phyloP scores from a whole-genome alignment of 2,113 vertebrate genomes.

The Colinus virginianus region DNA sequence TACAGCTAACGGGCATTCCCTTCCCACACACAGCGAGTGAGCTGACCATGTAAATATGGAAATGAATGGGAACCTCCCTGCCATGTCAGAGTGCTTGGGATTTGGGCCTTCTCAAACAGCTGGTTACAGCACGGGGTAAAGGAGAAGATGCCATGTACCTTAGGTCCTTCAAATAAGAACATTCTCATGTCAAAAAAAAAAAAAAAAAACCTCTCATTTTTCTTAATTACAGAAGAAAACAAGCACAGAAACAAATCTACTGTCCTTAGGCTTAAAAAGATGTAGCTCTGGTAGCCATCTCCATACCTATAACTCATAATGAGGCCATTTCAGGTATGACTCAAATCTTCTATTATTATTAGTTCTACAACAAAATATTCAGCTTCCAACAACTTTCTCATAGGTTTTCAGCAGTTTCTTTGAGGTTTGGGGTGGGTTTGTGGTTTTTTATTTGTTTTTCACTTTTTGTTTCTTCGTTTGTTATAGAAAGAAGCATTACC shows the following conservation, averaged over 20 bases:
- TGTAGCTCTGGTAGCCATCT: neutral
- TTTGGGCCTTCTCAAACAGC: neutral
- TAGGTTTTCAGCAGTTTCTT: neutral
- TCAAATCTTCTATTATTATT: conserved; percentile 19
- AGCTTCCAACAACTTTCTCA: neutral
- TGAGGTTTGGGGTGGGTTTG: neutral
- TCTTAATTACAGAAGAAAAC: neutral
- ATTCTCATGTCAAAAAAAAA: neutral
- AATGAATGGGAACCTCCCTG: rapidly evolving
- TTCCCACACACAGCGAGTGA: rapidly evolving
- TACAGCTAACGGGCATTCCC: neutral
- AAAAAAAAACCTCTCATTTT: neutral
- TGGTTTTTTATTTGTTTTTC: neutral
- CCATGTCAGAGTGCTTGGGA: rapidly evolving
- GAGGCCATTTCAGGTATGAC: neutral
- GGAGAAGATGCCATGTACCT: neutral
- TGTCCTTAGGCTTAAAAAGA: neutral
- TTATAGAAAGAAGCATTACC: neutral
- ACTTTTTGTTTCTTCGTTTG: neutral
- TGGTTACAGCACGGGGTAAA: neutral
- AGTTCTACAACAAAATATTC: neutral
- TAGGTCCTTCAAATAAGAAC: neutral
- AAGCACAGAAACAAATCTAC: neutral
- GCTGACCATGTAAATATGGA: neutral
- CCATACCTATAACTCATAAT: neutral